Conservation (phyloP, 2,888 invertebrate genomes). For the Diarsia brunnea region DNA sequence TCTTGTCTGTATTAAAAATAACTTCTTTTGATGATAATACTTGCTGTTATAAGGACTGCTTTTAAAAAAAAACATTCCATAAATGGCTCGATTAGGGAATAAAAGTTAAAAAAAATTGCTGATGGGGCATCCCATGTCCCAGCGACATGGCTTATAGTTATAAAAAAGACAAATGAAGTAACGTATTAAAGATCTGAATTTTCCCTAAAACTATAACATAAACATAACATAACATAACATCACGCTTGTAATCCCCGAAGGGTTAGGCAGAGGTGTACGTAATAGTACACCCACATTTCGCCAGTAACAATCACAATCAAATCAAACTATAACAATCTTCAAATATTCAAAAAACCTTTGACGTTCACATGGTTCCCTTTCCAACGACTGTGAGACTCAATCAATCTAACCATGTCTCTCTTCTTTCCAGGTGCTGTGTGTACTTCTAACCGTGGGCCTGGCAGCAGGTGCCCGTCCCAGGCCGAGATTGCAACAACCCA, state of each 20-base stretch:
- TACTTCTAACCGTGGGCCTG: constrained; percentile 76
- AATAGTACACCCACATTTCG: too few relatives aligned
- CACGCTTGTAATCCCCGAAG: too few relatives aligned
- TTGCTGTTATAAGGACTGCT: too few relatives aligned
- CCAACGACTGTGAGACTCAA: background rate
- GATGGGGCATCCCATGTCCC: too few relatives aligned
- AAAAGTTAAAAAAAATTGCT: too few relatives aligned
- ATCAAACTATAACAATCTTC: background rate
- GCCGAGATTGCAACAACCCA: constrained; percentile 80
- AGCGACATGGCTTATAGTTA: background rate
- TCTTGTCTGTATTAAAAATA: too few relatives aligned
- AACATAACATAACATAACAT: too few relatives aligned
- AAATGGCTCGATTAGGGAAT: too few relatives aligned
- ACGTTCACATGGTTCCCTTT: background rate
- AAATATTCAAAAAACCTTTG: background rate
- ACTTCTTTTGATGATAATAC: too few relatives aligned
- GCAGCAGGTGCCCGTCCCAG: constrained; percentile 81
- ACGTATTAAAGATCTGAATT: background rate
- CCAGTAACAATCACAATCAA: too few relatives aligned
- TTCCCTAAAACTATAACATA: background rate
- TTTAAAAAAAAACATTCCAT: too few relatives aligned
- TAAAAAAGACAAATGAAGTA: constrained; percentile 8
- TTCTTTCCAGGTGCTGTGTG: constrained; percentile 82
- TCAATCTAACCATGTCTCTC: constrained; percentile 29
- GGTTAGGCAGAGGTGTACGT: too few relatives aligned